phyloP scores from a whole-genome alignment of 2,888 invertebrate genomes.

The Isoperla grammatica region DNA sequence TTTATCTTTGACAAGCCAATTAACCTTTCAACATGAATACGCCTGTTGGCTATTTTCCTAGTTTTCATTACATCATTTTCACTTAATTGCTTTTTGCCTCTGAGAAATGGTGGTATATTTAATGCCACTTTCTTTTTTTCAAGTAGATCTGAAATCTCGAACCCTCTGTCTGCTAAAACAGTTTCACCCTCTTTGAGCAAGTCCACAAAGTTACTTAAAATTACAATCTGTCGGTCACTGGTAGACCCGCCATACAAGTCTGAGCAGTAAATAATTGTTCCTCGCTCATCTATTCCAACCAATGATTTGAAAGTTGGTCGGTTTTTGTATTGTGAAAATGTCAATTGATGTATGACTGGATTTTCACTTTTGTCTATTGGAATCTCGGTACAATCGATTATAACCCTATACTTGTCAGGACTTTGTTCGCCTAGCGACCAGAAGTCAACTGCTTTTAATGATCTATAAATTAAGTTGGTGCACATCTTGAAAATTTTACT shows the following conservation, averaged over 20 bases:
- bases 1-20: not conserved
- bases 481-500: not conserved
- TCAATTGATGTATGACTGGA: not conserved
- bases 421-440: not conserved
- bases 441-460: not conserved
- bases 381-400: not conserved
- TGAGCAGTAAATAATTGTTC: not conserved
- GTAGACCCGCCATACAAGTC: not conserved
- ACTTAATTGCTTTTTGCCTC: not conserved
- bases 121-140: not conserved
- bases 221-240: not conserved
- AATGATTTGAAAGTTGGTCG: not conserved
- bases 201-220: not conserved
- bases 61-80: not conserved
- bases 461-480: not conserved
- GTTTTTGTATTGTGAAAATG: not conserved
- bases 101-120: not conserved
- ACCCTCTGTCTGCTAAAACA: not conserved
- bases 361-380: constrained; percentile 1
- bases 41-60: not conserved
- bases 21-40: not conserved
- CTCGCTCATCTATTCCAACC: not conserved
- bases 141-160: not conserved
- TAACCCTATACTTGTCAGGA: not conserved
- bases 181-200: not conserved